Percentiles rank a stretch among this genome's conserved stretches.
Evolutionary conservation across 2,797 vertebrate genomes (phyloP).

Genomic region (Phoebastria nigripes): DNA sequence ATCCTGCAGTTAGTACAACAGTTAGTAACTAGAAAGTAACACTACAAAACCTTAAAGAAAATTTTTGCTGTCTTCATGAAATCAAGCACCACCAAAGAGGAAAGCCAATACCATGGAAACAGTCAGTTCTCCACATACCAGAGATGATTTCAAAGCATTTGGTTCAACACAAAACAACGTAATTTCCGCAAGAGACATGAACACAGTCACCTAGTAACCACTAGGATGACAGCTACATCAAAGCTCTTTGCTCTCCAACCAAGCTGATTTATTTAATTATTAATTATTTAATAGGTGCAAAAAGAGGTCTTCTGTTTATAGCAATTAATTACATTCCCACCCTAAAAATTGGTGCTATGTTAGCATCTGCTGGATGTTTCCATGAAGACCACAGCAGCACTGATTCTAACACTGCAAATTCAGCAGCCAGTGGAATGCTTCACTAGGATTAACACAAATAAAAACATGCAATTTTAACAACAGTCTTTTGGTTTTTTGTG

Average conservation of each 20-base stretch:
- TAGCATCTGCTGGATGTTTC: background rate
- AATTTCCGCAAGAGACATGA: background rate
- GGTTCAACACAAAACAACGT: background rate
- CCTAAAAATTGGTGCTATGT: background rate
- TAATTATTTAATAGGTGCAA: background rate
- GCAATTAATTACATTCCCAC: background rate
- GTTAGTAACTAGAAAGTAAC: background rate
- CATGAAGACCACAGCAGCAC: background rate
- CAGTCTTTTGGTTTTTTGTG: background rate
- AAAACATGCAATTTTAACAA: background rate
- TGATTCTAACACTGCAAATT: background rate
- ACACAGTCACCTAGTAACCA: background rate
- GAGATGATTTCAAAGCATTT: background rate
- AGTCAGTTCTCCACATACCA: background rate
- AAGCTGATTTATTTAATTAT: background rate
- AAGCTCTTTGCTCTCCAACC: background rate
- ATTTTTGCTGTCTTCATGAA: background rate
- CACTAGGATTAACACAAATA: background rate
- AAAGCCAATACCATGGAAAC: background rate
- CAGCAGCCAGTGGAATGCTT: background rate
- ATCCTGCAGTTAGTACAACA: background rate
- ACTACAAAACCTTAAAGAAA: background rate
- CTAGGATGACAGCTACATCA: background rate
- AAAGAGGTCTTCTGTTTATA: background rate
- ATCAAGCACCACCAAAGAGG: background rate